Evolutionary conservation across 2,888 invertebrate genomes (phyloP), one percentile per base, ranked within the genome.

Genomic region (Teleogryllus oceanicus): DNA sequence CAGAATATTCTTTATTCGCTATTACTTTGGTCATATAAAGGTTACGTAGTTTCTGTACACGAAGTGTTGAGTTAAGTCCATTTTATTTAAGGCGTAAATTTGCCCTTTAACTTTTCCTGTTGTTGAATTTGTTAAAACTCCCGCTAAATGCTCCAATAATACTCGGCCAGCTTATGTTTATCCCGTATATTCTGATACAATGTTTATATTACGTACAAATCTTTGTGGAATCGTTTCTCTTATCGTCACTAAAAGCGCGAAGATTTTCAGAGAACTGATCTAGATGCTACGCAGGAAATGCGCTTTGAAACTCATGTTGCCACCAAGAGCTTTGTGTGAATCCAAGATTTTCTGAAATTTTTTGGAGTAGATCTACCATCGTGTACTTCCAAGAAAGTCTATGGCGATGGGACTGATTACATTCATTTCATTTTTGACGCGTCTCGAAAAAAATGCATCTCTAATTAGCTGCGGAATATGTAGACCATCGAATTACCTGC

Each of bases 311-410:
- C 4, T 62, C 13, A 62, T 62, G n/a, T 62, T n/a, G 62, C 8
- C 5, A n/a, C n/a, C 0, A 62, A 16, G 62, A 0, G 8, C 37
- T 37, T 8, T 8, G 8, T 8, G 0, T 0, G 8, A 37, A 0
- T 37, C 4, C 13, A 16, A 62, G 62, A 62, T 13, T 62, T 12
- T 62, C 62, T 62, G 16, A 13, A n/a, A 8, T 18, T 18, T 62
- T 62, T n/a, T n/a, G 62, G 62, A 62, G 62, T 62, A 62, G n/a
- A 8, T 62, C 62, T 12, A 18, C 4, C 4, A 1, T 62, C 16
- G 62, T 62, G 12, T 62, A 62, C 16, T 62, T 62, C 62, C 13
- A 62, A 62, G n/a, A 62, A 62, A 62, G n/a, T 13, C 62, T 1
- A 4, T 62, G 62, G n/a, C 62, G 5, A 62, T 1, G 12, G n/a